Base-by-base conservation (phyloP, 1,140 invertebrate genomes). In the Sarcophaga bullata region DNA sequence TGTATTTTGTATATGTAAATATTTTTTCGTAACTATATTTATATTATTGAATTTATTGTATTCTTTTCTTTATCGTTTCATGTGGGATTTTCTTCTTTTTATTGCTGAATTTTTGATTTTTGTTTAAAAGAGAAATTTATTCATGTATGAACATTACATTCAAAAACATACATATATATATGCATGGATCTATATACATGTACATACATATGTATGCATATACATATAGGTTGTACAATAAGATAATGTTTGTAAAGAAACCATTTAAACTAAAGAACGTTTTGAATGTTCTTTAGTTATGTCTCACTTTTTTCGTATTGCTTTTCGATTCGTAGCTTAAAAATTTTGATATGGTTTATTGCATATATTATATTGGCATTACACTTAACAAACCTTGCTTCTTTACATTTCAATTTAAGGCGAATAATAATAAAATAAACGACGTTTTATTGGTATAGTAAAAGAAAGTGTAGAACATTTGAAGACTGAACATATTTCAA, bases 261-360 rank as follows among this genome's bases (percentile, higher is more conserved):
- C 75, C 75, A 78, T 78, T 52, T 78, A 25, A 17, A 52, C 50
- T 68, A 19, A 9, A 68, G 54, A 37, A 37, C 25, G 15, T 19
- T 9, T 76, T 76, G 73, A 76, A 3, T 73, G 5, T 25, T 73
- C 11, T 48, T 15, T 49, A 49, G 47, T n/a, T 72, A 72, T 19
- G 48, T 48, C 47, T 49, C 17, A 47, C 8, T 76, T 46, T 76
- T 49, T 76, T 49, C 1, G 25, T 37, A 46, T 46, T 78, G 75
- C 62, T 17, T 68, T 68, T 25, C 19, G n/a, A 19, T 25, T 37
- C 4, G 62, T 19, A 19, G 62, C 62, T 68, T 68, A 10, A 78
- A 78, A 78, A 25, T 50, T 78, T 78, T 78, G 75, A 78, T 78
- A 78, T 78, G 75, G 48, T 78, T n/a, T 78, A 68, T 68, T 68